Evolutionary conservation across 1,140 invertebrate genomes (phyloP).

Genomic region (Trigoniulus corallinus): DNA sequence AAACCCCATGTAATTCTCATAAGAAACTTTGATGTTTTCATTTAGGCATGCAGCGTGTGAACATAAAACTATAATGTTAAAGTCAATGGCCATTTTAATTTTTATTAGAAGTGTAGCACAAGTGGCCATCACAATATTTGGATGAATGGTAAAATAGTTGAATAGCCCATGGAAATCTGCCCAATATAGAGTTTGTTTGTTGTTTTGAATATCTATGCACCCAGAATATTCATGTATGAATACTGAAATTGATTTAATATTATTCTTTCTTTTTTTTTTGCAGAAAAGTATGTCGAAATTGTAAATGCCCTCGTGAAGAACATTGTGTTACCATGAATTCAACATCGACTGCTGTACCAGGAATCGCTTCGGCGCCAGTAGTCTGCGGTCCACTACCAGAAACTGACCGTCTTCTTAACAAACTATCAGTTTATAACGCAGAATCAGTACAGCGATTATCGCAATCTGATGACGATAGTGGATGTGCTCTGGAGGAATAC

Average conservation of each 20-base stretch:
- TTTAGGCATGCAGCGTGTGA: too few species aligned
- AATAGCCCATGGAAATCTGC: too few species aligned
- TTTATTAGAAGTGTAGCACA: too few species aligned
- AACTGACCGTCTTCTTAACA: slow-evolving; percentile 3
- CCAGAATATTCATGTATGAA: too few species aligned
- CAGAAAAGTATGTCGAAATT: slow-evolving; percentile 52
- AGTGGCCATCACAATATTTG: too few species aligned
- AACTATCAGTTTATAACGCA: slow-evolving; percentile 13
- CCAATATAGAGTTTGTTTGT: too few species aligned
- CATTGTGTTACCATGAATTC: slow-evolving; percentile 25
- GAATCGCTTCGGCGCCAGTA: not conserved
- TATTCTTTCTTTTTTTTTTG: slow-evolving; percentile 16
- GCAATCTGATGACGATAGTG: slow-evolving; percentile 90
- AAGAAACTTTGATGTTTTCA: too few species aligned
- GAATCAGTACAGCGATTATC: slow-evolving; percentile 65
- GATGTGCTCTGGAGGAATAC: slow-evolving; percentile 92
- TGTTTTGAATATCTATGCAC: too few species aligned
- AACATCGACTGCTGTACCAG: slow-evolving; percentile 5
- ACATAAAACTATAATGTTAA: too few species aligned
- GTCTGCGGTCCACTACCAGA: slow-evolving; percentile 1
- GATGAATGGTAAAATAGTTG: too few species aligned
- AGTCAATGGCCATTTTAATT: too few species aligned
- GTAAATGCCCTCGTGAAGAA: slow-evolving; percentile 46
- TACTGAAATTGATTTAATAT: not conserved
- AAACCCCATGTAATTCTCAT: too few species aligned